These are phyloP conservation scores for Tapirus terrestris DNA, from an alignment of 2,113 vertebrate species.

Conservation along the genomic window DNA sequence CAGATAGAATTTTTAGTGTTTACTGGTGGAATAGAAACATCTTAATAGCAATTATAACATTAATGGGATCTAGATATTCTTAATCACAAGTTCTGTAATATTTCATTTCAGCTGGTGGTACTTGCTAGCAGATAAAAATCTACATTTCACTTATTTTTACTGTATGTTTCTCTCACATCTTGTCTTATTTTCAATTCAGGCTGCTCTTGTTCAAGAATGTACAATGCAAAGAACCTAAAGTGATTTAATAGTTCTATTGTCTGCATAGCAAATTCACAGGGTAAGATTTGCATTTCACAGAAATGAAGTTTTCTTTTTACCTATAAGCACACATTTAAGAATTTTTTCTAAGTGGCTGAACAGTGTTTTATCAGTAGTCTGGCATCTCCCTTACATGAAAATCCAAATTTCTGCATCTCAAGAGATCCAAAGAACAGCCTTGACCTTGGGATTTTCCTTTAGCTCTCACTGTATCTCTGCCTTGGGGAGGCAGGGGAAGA, in stretches of 20 bases:
- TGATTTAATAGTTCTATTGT: not conserved
- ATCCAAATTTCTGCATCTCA: not conserved
- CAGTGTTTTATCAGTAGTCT: not conserved
- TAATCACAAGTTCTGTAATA: not conserved
- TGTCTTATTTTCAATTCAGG: not conserved
- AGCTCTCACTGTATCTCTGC: not conserved
- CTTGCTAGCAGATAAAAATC: not conserved
- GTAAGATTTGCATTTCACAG: not conserved
- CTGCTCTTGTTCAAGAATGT: not conserved
- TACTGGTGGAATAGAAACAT: not conserved
- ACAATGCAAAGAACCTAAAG: not conserved
- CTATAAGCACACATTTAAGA: not conserved
- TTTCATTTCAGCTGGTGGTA: not conserved
- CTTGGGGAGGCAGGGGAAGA: not conserved
- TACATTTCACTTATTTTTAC: not conserved
- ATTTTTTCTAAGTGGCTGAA: not conserved
- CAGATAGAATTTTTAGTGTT: not conserved
- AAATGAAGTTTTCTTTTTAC: not conserved
- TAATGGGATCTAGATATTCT: not conserved
- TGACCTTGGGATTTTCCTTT: not conserved
- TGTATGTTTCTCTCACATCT: not conserved
- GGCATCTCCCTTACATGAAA: not conserved
- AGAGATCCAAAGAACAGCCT: not conserved
- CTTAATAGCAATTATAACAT: not conserved
- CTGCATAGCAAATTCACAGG: not conserved